These are phyloP conservation scores for Dryas iulia DNA, from an alignment of 1,140 invertebrate species.

Conservation along the genomic window DNA sequence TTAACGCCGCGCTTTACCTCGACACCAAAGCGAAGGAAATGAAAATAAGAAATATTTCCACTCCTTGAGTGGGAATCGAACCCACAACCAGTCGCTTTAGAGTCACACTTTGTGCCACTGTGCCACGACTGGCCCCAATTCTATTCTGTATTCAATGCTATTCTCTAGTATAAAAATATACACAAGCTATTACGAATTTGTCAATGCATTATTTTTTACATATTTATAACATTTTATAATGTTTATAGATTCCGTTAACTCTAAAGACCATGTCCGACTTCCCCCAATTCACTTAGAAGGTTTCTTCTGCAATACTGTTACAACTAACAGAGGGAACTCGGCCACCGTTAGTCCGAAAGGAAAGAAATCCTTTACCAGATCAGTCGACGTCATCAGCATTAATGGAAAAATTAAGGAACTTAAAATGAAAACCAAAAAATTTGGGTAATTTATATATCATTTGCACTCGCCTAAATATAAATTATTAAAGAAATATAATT, in stretches of 20 bases:
- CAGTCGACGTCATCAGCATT: constrained; percentile 48
- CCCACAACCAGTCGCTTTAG: too few relatives aligned
- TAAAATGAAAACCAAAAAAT: constrained; percentile 41
- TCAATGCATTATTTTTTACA: background rate
- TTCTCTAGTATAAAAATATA: too few relatives aligned
- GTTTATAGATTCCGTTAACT: constrained; percentile 28
- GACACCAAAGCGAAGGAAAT: too few relatives aligned
- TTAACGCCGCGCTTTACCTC: too few relatives aligned
- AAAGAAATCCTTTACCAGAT: constrained; percentile 10
- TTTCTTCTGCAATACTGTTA: background rate
- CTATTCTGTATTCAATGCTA: too few relatives aligned
- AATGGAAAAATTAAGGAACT: constrained; percentile 56
- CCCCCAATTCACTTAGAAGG: constrained; percentile 54
- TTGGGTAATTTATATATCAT: constrained; percentile 32
- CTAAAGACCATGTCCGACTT: constrained; percentile 37
- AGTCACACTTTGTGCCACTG: too few relatives aligned
- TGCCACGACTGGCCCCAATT: too few relatives aligned
- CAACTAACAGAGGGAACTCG: background rate
- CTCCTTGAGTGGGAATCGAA: too few relatives aligned
- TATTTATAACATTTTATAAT: background rate
- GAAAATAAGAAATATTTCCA: too few relatives aligned
- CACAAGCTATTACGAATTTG: background rate
- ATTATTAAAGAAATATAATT: too few relatives aligned
- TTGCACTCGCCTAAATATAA: too few relatives aligned
- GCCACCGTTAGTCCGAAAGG: background rate